phyloP scores from a whole-genome alignment of 2,888 invertebrate species.

The Ctena decussata region DNA sequence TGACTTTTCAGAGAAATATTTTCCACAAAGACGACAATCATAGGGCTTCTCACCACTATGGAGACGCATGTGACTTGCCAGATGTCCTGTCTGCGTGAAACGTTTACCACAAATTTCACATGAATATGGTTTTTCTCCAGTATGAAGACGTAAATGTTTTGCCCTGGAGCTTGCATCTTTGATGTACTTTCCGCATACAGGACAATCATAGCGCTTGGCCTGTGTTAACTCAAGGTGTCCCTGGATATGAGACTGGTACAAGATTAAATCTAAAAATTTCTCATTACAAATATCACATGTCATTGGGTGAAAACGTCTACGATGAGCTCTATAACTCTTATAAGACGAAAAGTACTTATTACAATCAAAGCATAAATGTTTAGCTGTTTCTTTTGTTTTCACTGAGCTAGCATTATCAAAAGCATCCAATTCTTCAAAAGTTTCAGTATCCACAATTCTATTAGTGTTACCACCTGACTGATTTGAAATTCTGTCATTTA shows the following conservation, averaged over 20 bases:
- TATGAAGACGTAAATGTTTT: constrained; percentile 62
- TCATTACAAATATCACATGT: constrained; percentile 53
- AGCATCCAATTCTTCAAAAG: neutral
- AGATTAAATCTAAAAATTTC: constrained; percentile 46
- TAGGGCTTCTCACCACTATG: constrained; percentile 65
- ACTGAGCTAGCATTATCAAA: neutral
- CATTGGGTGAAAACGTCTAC: constrained; percentile 58
- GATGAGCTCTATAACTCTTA: constrained; percentile 61
- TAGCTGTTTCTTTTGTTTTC: neutral
- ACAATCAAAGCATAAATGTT: constrained; percentile 5
- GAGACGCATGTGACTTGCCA: constrained; percentile 63
- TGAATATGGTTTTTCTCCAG: constrained; percentile 64
- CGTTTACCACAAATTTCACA: constrained; percentile 65
- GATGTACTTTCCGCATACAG: constrained; percentile 64
- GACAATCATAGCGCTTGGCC: constrained; percentile 60
- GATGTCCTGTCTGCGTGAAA: constrained; percentile 65
- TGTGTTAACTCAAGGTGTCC: constrained; percentile 30
- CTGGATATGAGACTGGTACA: constrained; percentile 61
- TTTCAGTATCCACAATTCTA: neutral
- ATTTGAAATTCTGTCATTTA: neutral
- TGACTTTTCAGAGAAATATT: constrained; percentile 63
- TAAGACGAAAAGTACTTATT: constrained; percentile 18
- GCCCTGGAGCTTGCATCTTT: constrained; percentile 65
- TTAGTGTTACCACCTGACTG: neutral
- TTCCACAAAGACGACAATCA: constrained; percentile 62